Percentiles rank a stretch among this genome's conserved stretches.
These are phyloP conservation scores for Chiridota heheva DNA, from an alignment of 35 echinoderm and acorn worm species.

Conservation along the genomic window DNA sequence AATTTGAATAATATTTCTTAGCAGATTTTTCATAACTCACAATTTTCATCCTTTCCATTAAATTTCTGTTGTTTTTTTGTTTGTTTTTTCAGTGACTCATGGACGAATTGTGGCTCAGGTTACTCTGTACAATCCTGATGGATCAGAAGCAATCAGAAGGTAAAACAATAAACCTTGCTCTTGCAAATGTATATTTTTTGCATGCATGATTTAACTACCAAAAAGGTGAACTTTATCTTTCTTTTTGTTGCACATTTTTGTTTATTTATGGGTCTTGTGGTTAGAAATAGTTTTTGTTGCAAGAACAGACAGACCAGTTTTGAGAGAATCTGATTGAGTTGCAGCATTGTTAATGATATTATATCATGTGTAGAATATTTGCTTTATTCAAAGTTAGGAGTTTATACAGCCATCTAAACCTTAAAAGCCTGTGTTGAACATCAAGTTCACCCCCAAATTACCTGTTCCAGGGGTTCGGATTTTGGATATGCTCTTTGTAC, in stretches of 20 bases:
- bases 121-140: constrained; percentile 88
- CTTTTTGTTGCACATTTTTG: background rate
- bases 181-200: background rate
- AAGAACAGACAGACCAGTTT: no score
- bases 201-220: background rate
- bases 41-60: background rate
- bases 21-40: no score
- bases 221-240: background rate
- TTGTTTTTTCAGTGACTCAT: constrained; percentile 80
- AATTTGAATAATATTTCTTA: no score
- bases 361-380: no score
- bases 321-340: no score
- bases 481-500: background rate
- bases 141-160: constrained; percentile 90
- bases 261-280: no score
- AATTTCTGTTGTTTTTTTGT: background rate
- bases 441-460: background rate
- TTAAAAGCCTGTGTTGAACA: background rate
- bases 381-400: background rate
- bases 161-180: constrained; percentile 23
- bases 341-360: no score
- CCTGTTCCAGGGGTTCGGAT: background rate
- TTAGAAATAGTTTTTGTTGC: no score
- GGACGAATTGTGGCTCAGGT: constrained; percentile 93
- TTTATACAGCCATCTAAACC: background rate